phyloP scores from a whole-genome alignment of 2,797 vertebrate species.

The Pseudochaenichthys georgianus region DNA sequence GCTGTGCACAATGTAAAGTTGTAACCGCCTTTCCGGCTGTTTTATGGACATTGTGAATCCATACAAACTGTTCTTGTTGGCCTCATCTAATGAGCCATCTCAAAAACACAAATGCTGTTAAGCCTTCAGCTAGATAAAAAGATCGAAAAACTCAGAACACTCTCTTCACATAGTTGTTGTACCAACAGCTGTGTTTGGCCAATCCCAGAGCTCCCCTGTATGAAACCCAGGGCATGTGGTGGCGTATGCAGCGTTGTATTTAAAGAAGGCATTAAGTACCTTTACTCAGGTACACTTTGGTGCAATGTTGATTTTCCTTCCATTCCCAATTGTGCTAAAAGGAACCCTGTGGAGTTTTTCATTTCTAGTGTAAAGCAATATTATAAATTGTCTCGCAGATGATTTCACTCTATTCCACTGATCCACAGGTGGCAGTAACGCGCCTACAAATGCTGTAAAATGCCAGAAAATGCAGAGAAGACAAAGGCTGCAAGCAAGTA shows the following conservation, averaged over 20 bases:
- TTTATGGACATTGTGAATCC: slow-evolving; percentile 13
- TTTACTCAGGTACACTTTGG: not conserved
- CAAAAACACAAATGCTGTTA: slow-evolving; percentile 10
- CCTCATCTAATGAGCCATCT: not conserved
- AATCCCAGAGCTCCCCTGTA: not conserved
- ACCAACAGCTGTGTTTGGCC: not conserved
- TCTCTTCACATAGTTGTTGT: not conserved
- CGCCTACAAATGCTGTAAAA: slow-evolving; percentile 1
- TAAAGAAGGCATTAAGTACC: not conserved
- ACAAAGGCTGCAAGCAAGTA: not conserved
- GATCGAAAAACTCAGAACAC: slow-evolving; percentile 14
- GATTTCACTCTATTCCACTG: not conserved
- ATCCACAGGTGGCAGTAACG: slow-evolving; percentile 5
- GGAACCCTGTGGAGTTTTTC: not conserved
- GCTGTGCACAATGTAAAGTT: slow-evolving; percentile 13
- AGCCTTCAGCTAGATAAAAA: slow-evolving; percentile 5
- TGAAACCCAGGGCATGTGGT: not conserved
- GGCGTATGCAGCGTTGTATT: not conserved
- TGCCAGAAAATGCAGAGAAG: not conserved
- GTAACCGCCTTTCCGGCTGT: slow-evolving; percentile 11
- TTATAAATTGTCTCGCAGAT: not conserved
- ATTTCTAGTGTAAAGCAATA: not conserved
- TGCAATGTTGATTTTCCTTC: not conserved
- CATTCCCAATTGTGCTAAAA: not conserved
- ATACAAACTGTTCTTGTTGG: not conserved